Evolutionary conservation across 1,140 invertebrate species (phyloP).

Genomic region (Drosophila littoralis): DNA sequence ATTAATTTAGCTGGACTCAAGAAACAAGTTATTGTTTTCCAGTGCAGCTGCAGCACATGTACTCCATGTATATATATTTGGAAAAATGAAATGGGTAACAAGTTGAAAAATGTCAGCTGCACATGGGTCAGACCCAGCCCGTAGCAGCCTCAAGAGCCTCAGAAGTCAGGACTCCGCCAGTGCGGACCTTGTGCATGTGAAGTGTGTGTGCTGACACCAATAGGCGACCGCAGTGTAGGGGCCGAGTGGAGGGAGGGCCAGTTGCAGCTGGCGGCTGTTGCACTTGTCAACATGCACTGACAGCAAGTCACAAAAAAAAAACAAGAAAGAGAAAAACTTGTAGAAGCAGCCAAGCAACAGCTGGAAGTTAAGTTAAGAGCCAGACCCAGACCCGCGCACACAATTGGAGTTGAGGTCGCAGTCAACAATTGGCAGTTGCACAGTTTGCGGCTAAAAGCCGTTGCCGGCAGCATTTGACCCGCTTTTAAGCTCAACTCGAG

Average conservation of each 20-base stretch:
- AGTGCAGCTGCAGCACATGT: conserved; percentile 13
- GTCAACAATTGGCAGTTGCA: conserved; percentile 45
- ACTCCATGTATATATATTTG: neutral
- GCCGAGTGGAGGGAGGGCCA: neutral
- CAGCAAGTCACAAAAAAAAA: conserved; percentile 10
- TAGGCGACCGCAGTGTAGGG: conserved; percentile 29
- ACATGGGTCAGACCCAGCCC: conserved; percentile 31
- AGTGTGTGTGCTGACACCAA: conserved; percentile 24
- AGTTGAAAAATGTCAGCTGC: conserved; percentile 69
- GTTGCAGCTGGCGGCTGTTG: conserved; percentile 27
- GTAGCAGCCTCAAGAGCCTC: conserved; percentile 43
- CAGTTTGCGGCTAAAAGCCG: conserved; percentile 43
- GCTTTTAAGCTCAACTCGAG: conserved; percentile 55
- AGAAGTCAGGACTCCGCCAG: conserved; percentile 8
- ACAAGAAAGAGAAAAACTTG: neutral
- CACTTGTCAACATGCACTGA: conserved; percentile 21
- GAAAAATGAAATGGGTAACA: neutral
- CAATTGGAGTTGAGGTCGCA: neutral
- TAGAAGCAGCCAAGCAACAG: conserved; percentile 2
- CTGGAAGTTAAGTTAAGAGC: neutral
- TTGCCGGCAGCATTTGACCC: conserved; percentile 46
- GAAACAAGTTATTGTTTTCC: neutral
- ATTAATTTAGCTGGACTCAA: too few species aligned
- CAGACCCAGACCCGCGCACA: neutral
- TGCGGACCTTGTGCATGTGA: conserved; percentile 17